Evolutionary conservation across 2,888 invertebrate genomes (phyloP), one percentile per base, ranked within the genome.

Genomic region (Hirtodrosophila cameraria): DNA sequence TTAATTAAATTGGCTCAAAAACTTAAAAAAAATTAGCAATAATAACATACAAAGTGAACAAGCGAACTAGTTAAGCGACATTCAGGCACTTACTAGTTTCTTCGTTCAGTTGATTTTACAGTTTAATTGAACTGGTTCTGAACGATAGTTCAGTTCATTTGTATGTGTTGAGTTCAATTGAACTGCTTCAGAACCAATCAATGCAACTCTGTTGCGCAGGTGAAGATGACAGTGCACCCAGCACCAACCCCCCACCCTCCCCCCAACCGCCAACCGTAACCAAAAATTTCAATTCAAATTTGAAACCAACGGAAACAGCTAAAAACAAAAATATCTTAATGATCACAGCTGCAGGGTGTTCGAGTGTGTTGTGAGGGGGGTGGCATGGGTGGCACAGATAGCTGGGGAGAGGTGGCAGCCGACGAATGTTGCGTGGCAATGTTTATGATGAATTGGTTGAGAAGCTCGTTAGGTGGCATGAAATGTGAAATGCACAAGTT

Each of bases 371-470:
- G 9, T 8, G 11, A 11, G 9, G 6, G 8, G 16, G 6, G 18
- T n/a, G n/a, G n/a, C n/a, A n/a, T n/a, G n/a, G n/a, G n/a, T n/a
- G n/a, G n/a, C n/a, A n/a, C n/a, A n/a, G n/a, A n/a, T n/a, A n/a
- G n/a, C 3, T 7, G 20, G 4, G 15, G 5, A 7, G 23, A 38
- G 41, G 8, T 35, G 33, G 36, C 57, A 60, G 52, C 75, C 74
- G 78, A 69, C 49, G 69, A 71, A 79, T 72, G 61, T 54, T 61
- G 43, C 39, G 49, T 66, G 59, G 46, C 43, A 60, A 52, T 38
- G 16, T 52, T 75, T 85, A 82, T 80, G 83, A 80, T 80, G 60
- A 75, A 80, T 85, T 79, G 68, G 60, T 28, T 16, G 54, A 69
- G 52, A 30, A 66, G 66, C 62, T 66, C 60, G 71, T 76, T 64